These are phyloP conservation scores for Eueremaeus valkanovi DNA, from an alignment of 2,888 invertebrate species.

Conservation along the genomic window DNA sequence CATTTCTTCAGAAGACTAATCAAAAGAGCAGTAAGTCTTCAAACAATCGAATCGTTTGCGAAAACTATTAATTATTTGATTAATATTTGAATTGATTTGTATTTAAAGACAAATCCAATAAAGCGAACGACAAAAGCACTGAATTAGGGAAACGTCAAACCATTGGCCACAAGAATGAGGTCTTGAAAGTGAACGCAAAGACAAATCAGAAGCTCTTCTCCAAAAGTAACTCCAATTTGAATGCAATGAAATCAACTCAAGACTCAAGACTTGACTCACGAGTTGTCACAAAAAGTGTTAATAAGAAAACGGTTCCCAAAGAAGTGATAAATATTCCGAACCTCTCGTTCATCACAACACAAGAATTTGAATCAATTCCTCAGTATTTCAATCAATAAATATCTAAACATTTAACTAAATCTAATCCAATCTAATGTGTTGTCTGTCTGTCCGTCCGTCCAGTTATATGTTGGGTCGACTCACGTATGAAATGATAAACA, in stretches of 20 bases:
- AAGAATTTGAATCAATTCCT: conserved; percentile 51
- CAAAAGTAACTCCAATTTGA: background rate
- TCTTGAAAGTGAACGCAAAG: conserved; percentile 3
- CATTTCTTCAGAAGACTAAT: conserved; percentile 28
- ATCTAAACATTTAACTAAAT: background rate
- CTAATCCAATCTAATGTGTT: no score
- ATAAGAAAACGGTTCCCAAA: background rate
- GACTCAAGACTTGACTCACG: background rate
- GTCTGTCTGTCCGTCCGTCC: no score
- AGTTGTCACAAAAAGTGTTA: background rate
- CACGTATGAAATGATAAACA: conserved; percentile 51
- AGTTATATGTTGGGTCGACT: conserved; percentile 53
- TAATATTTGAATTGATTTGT: no score
- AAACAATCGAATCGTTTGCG: background rate
- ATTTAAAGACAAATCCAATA: background rate
- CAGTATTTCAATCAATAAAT: conserved; percentile 49
- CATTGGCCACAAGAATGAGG: background rate
- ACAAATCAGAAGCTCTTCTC: background rate
- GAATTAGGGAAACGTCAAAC: background rate
- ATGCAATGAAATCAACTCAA: background rate
- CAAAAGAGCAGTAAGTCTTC: conserved; percentile 15
- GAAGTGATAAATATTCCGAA: conserved; percentile 36
- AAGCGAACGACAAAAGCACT: background rate
- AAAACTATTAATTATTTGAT: background rate
- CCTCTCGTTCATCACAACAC: conserved; percentile 50